These are phyloP conservation scores for Pseudotriccus pelzelni DNA, from an alignment of 2,797 vertebrate genomes.

Conservation along the genomic window DNA sequence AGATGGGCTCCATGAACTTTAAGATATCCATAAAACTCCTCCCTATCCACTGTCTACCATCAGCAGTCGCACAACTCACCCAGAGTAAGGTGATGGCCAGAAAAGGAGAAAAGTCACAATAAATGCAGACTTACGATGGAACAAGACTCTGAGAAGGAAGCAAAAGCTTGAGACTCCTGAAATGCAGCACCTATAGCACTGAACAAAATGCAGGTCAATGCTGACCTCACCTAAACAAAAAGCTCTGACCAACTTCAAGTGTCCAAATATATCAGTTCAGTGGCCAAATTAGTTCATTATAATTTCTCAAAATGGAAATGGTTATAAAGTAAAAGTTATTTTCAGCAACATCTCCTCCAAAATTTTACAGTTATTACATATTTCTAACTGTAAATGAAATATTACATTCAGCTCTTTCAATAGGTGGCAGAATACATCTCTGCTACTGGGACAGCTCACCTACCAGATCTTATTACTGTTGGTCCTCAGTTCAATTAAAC, in stretches of 20 bases:
- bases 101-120: neutral
- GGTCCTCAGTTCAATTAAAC: neutral
- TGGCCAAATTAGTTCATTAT: neutral
- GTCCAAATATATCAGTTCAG: neutral
- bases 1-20: neutral
- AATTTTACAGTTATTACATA: neutral
- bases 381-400: neutral
- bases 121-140: neutral
- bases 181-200: neutral
- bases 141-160: neutral
- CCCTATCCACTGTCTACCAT: neutral
- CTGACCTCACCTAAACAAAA: neutral
- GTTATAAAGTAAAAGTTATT: neutral
- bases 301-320: neutral
- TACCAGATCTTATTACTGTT: neutral
- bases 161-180: neutral
- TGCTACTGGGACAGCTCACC: neutral
- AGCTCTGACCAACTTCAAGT: neutral
- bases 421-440: neutral
- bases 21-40: neutral
- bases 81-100: neutral
- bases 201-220: neutral
- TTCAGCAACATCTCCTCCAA: neutral
- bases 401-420: neutral
- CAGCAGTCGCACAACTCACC: fast-evolving